A percentile compares a stretch with the other conserved stretches of the same genome.
Evolutionary conservation across 1,140 invertebrate species (phyloP).

Genomic region (Heliconius melpomene): DNA sequence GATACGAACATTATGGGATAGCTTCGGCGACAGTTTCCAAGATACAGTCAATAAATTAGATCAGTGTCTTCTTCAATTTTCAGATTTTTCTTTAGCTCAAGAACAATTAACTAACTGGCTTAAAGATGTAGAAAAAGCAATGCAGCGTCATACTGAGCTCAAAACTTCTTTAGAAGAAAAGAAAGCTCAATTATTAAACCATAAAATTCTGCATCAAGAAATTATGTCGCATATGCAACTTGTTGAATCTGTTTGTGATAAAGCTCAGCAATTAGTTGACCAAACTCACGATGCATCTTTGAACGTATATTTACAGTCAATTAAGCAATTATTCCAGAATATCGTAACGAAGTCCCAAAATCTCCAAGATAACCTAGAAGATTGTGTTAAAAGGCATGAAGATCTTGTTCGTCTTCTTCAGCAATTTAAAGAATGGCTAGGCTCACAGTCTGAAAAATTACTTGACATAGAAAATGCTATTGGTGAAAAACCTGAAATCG

Average conservation of each 20-base stretch:
- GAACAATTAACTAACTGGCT: conserved; percentile 97
- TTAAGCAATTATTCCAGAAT: conserved; percentile 93
- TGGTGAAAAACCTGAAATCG: conserved; percentile 91
- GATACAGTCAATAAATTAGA: conserved; percentile 90
- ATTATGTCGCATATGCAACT: conserved; percentile 95
- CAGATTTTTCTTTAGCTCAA: conserved; percentile 92
- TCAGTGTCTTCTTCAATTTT: conserved; percentile 93
- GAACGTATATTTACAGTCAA: conserved; percentile 93
- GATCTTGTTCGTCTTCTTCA: conserved; percentile 87
- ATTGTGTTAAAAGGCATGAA: conserved; percentile 92
- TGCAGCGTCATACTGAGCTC: conserved; percentile 94
- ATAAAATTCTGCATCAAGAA: conserved; percentile 97
- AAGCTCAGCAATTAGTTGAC: conserved; percentile 93
- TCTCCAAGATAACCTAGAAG: conserved; percentile 91
- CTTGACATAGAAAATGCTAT: conserved; percentile 88
- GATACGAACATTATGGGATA: conserved; percentile 92
- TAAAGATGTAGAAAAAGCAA: conserved; percentile 93
- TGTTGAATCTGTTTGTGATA: conserved; percentile 95
- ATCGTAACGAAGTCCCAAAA: conserved; percentile 94
- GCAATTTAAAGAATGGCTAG: conserved; percentile 90
- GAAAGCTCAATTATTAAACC: conserved; percentile 95
- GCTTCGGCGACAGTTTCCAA: conserved; percentile 91
- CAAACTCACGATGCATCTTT: conserved; percentile 93
- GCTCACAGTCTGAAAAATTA: conserved; percentile 88
- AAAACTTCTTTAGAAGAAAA: conserved; percentile 97